A percentile compares a stretch with the other conserved stretches of the same genome.
phyloP scores from a whole-genome alignment of 2,888 invertebrate species.

The Horisme vitalbata region DNA sequence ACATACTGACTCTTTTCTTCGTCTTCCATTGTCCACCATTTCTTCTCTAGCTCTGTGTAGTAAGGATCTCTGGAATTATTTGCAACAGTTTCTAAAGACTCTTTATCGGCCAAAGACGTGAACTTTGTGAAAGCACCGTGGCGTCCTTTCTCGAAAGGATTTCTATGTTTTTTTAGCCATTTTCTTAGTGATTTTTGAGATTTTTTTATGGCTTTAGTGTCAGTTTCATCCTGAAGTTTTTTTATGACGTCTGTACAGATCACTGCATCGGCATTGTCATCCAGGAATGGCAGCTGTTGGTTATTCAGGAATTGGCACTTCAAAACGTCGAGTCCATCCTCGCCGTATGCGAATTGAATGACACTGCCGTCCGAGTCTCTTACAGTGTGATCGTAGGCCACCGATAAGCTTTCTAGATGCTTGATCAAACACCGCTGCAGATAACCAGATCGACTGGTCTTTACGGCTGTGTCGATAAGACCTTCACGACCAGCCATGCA shows the following conservation, averaged over 20 bases:
- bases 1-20: slow-evolving; percentile 82
- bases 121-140: slow-evolving; percentile 84
- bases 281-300: slow-evolving; percentile 90
- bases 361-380: slow-evolving; percentile 96
- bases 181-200: slow-evolving; percentile 82
- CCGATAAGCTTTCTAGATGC: slow-evolving; percentile 97
- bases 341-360: slow-evolving; percentile 96
- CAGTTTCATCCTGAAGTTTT: slow-evolving; percentile 81
- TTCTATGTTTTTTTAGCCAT: slow-evolving; percentile 84
- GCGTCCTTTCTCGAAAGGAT: slow-evolving; percentile 66
- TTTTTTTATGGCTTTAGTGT: slow-evolving; percentile 77
- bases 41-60: slow-evolving; percentile 83
- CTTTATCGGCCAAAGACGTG: slow-evolving; percentile 75
- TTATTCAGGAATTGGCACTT: slow-evolving; percentile 92
- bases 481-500: slow-evolving; percentile 99
- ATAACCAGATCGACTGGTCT: slow-evolving; percentile 99
- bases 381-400: slow-evolving; percentile 97
- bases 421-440: slow-evolving; percentile 98
- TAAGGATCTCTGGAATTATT: slow-evolving; percentile 82
- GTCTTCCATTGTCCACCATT: slow-evolving; percentile 85
- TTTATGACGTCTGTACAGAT: slow-evolving; percentile 81
- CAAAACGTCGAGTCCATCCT: slow-evolving; percentile 95
- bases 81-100: slow-evolving; percentile 58
- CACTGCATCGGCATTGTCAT: slow-evolving; percentile 89
- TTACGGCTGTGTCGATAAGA: slow-evolving; percentile 99